phyloP scores from a whole-genome alignment of 1,140 invertebrate genomes.

The Drosophila pectinifera region DNA sequence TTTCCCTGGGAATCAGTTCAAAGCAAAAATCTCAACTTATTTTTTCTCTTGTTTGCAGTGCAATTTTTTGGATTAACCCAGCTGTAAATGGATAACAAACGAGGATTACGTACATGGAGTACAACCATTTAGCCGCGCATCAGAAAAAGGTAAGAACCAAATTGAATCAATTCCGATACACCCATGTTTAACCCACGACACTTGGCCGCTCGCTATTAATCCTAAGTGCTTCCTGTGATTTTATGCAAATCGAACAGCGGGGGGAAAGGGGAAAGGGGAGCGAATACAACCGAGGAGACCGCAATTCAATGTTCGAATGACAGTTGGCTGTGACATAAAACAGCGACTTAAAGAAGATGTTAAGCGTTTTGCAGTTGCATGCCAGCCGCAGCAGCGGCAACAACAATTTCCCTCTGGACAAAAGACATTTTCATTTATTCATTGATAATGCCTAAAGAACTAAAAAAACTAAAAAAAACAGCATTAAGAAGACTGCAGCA shows the following conservation, averaged over 20 bases:
- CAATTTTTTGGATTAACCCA: constrained; percentile 51
- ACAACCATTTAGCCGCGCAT: constrained; percentile 25
- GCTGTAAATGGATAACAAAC: constrained; percentile 40
- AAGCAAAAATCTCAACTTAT: neutral
- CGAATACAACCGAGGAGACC: constrained; percentile 11
- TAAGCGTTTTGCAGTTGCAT: constrained; percentile 65
- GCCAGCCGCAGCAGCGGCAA: constrained; percentile 41
- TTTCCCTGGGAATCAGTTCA: neutral
- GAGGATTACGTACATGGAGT: constrained; percentile 56
- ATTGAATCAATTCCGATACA: constrained; percentile 35
- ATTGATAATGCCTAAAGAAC: constrained; percentile 73
- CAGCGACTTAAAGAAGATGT: constrained; percentile 77
- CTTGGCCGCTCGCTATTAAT: constrained; percentile 66
- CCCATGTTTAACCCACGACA: constrained; percentile 50
- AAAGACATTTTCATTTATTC: constrained; percentile 83
- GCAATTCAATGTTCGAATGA: constrained; percentile 80
- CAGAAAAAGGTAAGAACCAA: constrained; percentile 54
- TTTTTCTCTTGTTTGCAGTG: constrained; percentile 19
- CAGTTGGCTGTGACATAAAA: constrained; percentile 82
- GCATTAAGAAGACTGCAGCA: constrained; percentile 24
- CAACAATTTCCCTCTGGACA: constrained; percentile 65
- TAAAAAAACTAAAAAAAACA: constrained; percentile 19
- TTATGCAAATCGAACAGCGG: constrained; percentile 75
- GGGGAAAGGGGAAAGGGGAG: neutral
- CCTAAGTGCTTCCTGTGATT: constrained; percentile 83